phyloP scores from a whole-genome alignment of 2,797 vertebrate genomes.

The Cetoscarus ocellatus region DNA sequence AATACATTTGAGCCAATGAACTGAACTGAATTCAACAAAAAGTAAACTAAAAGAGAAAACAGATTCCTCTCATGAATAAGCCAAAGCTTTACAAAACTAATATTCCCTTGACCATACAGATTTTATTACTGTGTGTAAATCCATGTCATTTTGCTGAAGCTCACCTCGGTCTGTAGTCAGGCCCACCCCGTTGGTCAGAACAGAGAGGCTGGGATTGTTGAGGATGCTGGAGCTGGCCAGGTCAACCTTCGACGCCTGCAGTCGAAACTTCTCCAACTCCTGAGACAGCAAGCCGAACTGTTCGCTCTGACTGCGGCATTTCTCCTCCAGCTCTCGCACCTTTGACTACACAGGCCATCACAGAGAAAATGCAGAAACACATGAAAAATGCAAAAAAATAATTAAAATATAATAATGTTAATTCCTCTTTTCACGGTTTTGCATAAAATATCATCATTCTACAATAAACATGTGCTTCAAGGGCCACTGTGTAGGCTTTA shows the following conservation, averaged over 20 bases:
- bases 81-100: background rate
- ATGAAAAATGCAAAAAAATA: no score
- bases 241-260: conserved; percentile 92
- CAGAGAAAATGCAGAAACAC: background rate
- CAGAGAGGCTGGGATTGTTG: conserved; percentile 77
- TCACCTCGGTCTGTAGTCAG: conserved; percentile 85
- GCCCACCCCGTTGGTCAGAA: conserved; percentile 85
- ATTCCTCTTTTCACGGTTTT: no score
- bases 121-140: background rate
- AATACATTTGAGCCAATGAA: background rate
- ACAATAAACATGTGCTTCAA: no score
- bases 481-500: no score
- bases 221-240: conserved; percentile 85
- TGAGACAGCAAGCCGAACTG: conserved; percentile 94
- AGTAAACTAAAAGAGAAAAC: background rate
- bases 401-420: no score
- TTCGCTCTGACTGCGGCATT: conserved; percentile 94
- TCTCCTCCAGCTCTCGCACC: conserved; percentile 95
- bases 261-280: conserved; percentile 94
- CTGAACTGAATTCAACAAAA: background rate
- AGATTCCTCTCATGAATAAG: background rate
- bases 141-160: background rate
- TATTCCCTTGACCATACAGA: background rate
- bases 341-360: conserved; percentile 84
- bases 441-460: no score